Base-by-base conservation (phyloP, 2,888 invertebrate genomes). In the Eristalis pertinax region DNA sequence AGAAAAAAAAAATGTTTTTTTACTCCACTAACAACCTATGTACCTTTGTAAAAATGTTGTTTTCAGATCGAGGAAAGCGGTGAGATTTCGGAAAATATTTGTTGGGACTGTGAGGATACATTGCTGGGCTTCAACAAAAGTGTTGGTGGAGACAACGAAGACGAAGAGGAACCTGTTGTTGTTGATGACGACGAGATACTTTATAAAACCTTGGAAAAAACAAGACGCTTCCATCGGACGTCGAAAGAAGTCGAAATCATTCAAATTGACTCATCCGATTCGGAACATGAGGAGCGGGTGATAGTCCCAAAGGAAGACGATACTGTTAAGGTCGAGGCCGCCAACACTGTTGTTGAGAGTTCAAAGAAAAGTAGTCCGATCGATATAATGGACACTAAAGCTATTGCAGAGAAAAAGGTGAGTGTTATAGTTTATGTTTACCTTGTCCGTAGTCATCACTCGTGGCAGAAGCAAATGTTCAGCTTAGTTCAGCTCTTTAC, bases 121-220 rank as follows among this genome's bases (percentile, higher is more conserved):
- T 50, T 86, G 26, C 58, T 83, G 41, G 86, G 83, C 19, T 86
- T 86, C 13, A 78, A 86, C 38, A 86, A 83, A 62, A 86, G 82
- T 63, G 32, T 75, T 22, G 72, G 74, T 41, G 86, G 83, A 72
- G 78, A 83, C n/a, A 78, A 83, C 75, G 74, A 62, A 38, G 86
- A 81, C 69, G 81, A 82, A 11, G 85, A 85, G 60, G 85, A 86
- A 15, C 75, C 78, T 22, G 86, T 86, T 26, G 63, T 86, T 67
- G 86, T 86, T 68, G 86, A 86, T 41, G 86, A 86, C 86, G 86
- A 86, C 86, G 86, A 86, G 72, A 86, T 86, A 70, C 67, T 86
- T 3, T 86, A 86, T 56, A 79, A 78, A 38, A 83, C 65, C 10
- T 72, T 86, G 19, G 86, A 82, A 72, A 86, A 75, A 63, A 72